Percentiles rank a stretch among this genome's conserved stretches.
phyloP scores from a whole-genome alignment of 2,797 vertebrate genomes.

The Danio jaintianensis region DNA sequence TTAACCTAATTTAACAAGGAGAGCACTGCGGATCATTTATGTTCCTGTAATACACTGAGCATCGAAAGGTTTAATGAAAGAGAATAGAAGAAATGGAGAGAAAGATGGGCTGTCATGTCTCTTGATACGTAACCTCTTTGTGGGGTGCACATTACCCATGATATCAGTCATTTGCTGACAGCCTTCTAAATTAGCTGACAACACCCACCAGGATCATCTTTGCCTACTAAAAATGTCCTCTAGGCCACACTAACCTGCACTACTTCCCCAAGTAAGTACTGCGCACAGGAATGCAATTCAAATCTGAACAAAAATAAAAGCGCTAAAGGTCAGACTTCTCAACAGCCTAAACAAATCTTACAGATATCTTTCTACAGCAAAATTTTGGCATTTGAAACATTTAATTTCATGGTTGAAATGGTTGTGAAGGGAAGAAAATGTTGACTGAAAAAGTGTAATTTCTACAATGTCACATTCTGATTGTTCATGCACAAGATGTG shows the following conservation, averaged over 20 bases:
- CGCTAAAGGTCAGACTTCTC: not conserved
- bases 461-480: not conserved
- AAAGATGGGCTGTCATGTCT: conserved; percentile 50
- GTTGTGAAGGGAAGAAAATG: not conserved
- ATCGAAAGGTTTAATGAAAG: conserved; percentile 26
- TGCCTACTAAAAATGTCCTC: conserved; percentile 49
- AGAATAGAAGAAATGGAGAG: conserved; percentile 18
- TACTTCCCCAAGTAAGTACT: conserved; percentile 11
- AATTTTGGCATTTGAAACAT: too few species aligned
- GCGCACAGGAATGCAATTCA: conserved; percentile 4
- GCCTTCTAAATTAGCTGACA: conserved; percentile 63
- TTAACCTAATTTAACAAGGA: conserved; percentile 13
- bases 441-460: not conserved
- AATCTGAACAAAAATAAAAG: conserved; percentile 22
- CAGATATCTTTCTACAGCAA: not conserved
- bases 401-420: too few species aligned
- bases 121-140: conserved; percentile 59
- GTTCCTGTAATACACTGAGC: conserved; percentile 4
- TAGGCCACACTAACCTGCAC: conserved; percentile 34
- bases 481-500: too few species aligned
- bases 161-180: conserved; percentile 52
- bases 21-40: not conserved
- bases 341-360: not conserved
- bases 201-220: conserved; percentile 65
- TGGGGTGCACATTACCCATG: conserved; percentile 56